Evolutionary conservation across 2,113 vertebrate genomes (phyloP).

Genomic region (Salminus brasiliensis): DNA sequence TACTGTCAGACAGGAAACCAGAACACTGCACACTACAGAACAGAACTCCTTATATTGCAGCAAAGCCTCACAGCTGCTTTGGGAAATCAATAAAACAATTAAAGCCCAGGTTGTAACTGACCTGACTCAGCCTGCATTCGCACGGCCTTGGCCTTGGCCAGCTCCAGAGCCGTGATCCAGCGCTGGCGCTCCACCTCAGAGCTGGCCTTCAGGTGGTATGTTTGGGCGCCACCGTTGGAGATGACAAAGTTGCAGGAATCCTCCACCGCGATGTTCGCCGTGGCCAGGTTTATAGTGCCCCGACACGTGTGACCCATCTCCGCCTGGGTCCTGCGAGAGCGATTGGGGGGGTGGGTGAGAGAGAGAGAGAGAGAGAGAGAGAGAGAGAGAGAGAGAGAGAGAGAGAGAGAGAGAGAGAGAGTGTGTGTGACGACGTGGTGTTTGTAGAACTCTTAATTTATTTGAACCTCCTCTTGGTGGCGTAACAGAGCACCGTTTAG

Average conservation of each 20-base stretch:
- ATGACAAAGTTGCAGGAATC: slow-evolving; percentile 98
- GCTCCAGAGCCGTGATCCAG: slow-evolving; percentile 94
- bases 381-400: background rate
- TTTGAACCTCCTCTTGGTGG: too few relatives aligned
- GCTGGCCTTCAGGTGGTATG: slow-evolving; percentile 95
- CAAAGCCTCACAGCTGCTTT: too few relatives aligned
- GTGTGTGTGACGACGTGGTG: too few relatives aligned
- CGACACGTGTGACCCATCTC: slow-evolving; percentile 98
- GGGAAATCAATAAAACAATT: too few relatives aligned
- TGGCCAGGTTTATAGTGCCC: slow-evolving; percentile 96
- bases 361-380: background rate
- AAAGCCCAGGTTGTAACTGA: background rate
- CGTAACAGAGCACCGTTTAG: too few relatives aligned
- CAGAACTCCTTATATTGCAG: too few relatives aligned
- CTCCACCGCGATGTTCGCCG: slow-evolving; percentile 93
- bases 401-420: background rate
- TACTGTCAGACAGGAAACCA: background rate
- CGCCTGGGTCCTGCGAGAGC: slow-evolving; percentile 93
- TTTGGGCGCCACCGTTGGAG: slow-evolving; percentile 94
- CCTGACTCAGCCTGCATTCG: slow-evolving; percentile 91
- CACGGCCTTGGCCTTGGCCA: slow-evolving; percentile 94
- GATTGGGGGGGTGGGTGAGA: too few relatives aligned
- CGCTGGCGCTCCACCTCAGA: slow-evolving; percentile 94
- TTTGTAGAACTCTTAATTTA: too few relatives aligned
- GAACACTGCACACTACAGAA: too few relatives aligned